Conservation (phyloP, 2,113 vertebrate genomes). For the Miniopterus natalensis region DNA sequence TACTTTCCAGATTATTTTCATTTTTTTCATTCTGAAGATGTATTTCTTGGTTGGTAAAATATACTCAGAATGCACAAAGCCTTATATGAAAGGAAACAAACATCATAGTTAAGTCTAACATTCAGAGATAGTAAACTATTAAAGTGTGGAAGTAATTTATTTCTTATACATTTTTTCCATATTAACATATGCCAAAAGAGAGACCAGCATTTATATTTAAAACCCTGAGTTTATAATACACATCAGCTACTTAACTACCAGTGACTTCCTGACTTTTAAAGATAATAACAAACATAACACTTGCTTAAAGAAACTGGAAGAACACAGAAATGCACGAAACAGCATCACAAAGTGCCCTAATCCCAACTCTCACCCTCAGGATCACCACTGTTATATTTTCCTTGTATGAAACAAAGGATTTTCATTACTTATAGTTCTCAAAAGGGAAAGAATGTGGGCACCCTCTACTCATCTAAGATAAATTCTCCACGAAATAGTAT, state of each 20-base stretch:
- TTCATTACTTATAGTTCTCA: background rate
- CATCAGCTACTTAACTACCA: background rate
- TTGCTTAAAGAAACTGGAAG: background rate
- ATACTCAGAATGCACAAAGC: background rate
- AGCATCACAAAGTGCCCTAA: background rate
- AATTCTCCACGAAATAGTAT: background rate
- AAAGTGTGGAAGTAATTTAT: background rate
- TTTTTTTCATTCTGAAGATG: constrained; percentile 37
- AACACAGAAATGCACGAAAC: background rate
- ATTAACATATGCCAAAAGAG: background rate
- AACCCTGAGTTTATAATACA: background rate
- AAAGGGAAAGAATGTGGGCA: background rate
- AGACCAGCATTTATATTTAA: background rate
- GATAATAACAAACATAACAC: background rate
- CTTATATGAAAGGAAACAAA: background rate
- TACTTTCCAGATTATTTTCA: constrained; percentile 3
- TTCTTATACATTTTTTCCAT: background rate
- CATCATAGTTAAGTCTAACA: background rate
- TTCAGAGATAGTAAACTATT: background rate
- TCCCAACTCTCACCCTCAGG: background rate
- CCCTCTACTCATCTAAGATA: background rate
- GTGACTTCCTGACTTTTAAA: background rate
- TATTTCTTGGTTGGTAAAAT: background rate
- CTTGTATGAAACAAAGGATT: background rate
- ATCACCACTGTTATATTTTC: background rate